These are phyloP conservation scores for Phyllotis vaccarum DNA, from an alignment of 2,797 vertebrate genomes.

Conservation along the genomic window DNA sequence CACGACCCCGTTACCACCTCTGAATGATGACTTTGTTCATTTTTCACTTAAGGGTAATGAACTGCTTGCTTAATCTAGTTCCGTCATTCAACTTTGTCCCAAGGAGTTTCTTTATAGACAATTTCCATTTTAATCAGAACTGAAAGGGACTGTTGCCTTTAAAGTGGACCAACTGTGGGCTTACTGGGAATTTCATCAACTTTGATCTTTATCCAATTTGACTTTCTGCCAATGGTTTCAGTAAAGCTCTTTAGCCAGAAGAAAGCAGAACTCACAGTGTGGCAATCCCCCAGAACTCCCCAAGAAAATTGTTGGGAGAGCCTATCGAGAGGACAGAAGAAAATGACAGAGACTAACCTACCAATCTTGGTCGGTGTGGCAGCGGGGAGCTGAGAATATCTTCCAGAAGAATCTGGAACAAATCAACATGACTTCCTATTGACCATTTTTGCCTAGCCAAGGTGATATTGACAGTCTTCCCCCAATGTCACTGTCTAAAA, in stretches of 20 bases:
- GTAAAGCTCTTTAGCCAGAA: conserved; percentile 63
- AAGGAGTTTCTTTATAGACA: conserved; percentile 72
- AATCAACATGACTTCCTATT: not conserved
- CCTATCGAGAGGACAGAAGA: not conserved
- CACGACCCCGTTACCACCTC: conserved; percentile 51
- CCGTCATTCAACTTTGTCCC: conserved; percentile 74
- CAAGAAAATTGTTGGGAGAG: not conserved
- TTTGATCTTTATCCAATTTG: conserved; percentile 77
- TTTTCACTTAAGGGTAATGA: conserved; percentile 77
- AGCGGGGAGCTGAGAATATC: not conserved
- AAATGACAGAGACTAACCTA: not conserved
- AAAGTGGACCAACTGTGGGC: conserved; percentile 76
- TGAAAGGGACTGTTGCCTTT: conserved; percentile 65
- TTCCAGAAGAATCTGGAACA: not conserved
- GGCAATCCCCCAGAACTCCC: not conserved
- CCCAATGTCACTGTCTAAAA: not conserved
- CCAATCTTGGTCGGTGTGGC: not conserved
- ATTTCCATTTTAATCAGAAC: conserved; percentile 82
- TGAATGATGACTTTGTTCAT: conserved; percentile 71
- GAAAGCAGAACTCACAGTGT: not conserved
- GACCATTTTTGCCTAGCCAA: not conserved
- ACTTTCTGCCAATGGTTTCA: conserved; percentile 69
- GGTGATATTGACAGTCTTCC: not conserved
- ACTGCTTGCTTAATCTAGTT: conserved; percentile 74
- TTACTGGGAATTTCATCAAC: conserved; percentile 74